Evolutionary conservation across 2,888 invertebrate genomes (phyloP), one percentile per base, ranked within the genome.

Genomic region (Platycheirus rosarum): DNA sequence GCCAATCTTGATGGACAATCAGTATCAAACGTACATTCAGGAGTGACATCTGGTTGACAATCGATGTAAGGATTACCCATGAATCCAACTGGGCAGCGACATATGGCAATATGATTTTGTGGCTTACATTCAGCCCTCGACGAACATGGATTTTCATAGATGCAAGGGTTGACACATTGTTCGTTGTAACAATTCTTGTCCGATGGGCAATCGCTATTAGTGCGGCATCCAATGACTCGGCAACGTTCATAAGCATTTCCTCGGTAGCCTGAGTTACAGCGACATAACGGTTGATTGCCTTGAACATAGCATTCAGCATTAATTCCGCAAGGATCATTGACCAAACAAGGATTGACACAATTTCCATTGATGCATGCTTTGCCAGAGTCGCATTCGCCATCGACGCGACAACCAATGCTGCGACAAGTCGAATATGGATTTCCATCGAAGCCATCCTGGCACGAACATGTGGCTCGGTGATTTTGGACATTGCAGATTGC

Each of bases 401-500:
- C 94, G 6, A 93, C 93, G 79, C 95, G 93, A 88, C 97, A 97
- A 42, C 97, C 97, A 35, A 96, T 94, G 18, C 94, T 92, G 86
- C 93, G 93, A 88, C 97, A 97, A 55, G 93, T 92, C 32, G 94
- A 93, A 88, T 97, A 95, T 2, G 97, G 97, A 91, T 97, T 95
- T 49, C 97, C 97, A 88, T 96, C 95, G 88, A 92, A 96, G 32
- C 96, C 97, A 86, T 95, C 93, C 86, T 93, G 92, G 88, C 97
- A 97, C 2, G 96, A 95, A 89, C 97, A 97, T 37, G 95, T 93
- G 1, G 97, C 97, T 78, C 96, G 93, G 88, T 97, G 97, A 86
- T 96, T 94, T 80, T 93, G 93, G 5, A 97, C 94, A 84, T 93
- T 93, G 87, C 97, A 97, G 85, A 95, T 93, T 40, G 97, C 95